Conservation (phyloP, 2,888 invertebrate genomes). For the Drosophila diplacantha region DNA sequence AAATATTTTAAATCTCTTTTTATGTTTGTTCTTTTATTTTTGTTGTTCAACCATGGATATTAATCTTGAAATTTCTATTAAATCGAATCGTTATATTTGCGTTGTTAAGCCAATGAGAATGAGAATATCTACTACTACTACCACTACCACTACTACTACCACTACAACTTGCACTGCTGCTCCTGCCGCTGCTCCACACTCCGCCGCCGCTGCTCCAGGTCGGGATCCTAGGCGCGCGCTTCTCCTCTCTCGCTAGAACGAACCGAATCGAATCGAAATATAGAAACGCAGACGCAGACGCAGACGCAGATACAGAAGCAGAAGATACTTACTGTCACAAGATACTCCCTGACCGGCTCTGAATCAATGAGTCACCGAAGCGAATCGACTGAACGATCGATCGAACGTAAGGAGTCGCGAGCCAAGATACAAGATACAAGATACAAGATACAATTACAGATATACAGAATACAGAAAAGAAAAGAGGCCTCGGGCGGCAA, state of each 20-base stretch:
- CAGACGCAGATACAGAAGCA: conserved; percentile 21
- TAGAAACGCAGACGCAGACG: conserved; percentile 19
- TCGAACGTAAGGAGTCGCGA: conserved; percentile 5
- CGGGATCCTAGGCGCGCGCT: conserved; percentile 38
- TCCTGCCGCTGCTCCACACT: conserved; percentile 67
- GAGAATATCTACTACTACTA: conserved; percentile 77
- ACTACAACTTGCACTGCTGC: conserved; percentile 75
- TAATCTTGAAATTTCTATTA: conserved; percentile 62
- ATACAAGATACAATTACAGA: conserved; percentile 33
- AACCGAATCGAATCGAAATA: neutral
- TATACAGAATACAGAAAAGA: conserved; percentile 28
- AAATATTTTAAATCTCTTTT: conserved; percentile 41
- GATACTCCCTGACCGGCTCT: conserved; percentile 13
- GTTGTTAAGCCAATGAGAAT: conserved; percentile 77
- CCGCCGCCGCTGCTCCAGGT: conserved; percentile 34
- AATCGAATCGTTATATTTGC: conserved; percentile 75
- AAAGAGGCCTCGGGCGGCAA: conserved; percentile 32
- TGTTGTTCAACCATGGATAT: conserved; percentile 50
- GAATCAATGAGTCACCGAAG: conserved; percentile 1
- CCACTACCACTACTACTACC: conserved; percentile 71
- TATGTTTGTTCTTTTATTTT: conserved; percentile 57
- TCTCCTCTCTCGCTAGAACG: conserved; percentile 29
- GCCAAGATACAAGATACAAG: conserved; percentile 26
- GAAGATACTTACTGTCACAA: conserved; percentile 18
- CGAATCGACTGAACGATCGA: conserved; percentile 12